Percentiles rank a stretch among this genome's conserved stretches.
Conservation (phyloP, 2,113 vertebrate genomes). For the Lichenostomus cassidix region DNA sequence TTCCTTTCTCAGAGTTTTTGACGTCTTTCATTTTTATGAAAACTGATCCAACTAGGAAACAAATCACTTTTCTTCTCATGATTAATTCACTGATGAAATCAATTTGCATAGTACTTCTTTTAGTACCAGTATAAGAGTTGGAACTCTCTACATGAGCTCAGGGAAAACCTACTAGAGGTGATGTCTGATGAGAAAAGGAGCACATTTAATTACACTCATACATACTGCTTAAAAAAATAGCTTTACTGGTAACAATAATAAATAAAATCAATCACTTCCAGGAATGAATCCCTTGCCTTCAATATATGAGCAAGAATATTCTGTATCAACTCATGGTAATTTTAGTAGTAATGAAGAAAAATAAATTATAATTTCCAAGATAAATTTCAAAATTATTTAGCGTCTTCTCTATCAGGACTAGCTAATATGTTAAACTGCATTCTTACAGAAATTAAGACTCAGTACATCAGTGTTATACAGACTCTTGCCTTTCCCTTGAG, state of each 20-base stretch:
- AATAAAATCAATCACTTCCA: not conserved
- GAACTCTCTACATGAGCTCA: not conserved
- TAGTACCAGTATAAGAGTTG: not conserved
- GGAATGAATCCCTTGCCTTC: not conserved
- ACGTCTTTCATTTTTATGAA: not conserved
- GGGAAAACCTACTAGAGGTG: not conserved
- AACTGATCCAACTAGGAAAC: not conserved
- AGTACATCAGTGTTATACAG: not conserved
- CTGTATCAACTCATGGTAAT: not conserved
- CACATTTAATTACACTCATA: not conserved
- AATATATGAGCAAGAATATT: not conserved
- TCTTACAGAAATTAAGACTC: not conserved
- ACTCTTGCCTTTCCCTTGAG: not conserved
- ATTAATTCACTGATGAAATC: not conserved
- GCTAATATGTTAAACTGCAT: not conserved
- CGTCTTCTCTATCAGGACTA: not conserved
- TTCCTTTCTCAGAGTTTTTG: not conserved
- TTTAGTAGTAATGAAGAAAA: not conserved
- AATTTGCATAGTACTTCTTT: not conserved
- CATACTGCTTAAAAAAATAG: not conserved
- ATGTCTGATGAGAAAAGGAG: not conserved
- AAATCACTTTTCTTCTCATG: not conserved
- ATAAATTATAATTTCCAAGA: not conserved
- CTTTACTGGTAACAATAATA: not conserved
- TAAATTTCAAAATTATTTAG: not conserved